Base-by-base conservation (phyloP, 2,888 invertebrate species). In the Epirrita christyi region DNA sequence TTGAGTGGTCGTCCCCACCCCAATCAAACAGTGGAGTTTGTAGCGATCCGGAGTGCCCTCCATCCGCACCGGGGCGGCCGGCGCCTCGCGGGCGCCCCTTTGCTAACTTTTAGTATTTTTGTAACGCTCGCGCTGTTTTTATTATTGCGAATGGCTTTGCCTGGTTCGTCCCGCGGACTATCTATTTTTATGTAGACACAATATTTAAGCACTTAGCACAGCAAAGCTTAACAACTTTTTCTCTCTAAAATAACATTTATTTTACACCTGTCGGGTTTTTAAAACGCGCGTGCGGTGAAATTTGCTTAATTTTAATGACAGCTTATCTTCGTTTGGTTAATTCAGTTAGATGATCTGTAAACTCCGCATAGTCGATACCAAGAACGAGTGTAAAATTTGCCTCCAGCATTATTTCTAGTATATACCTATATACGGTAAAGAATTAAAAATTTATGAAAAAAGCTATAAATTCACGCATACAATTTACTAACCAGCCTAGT, bases 81-180 rank as follows among this genome's bases (percentile, higher is more conserved):
- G 78, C 83, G 84, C 82, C 85, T 80, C 79, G 76, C 76, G 81
- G 85, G 74, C 81, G 79, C 75, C 77, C 74, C 68, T 60, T 72
- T 72, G 73, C 81, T 82, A 87, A 85, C 85, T 87, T 88, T 86
- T 87, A 86, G 87, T 88, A 85, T 87, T 86, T 83, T 84, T 83
- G 81, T 82, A 83, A 76, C 77, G 75, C 75, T 72, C 70, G 73
- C 77, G 78, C 78, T 83, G 80, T 83, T 86, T 83, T 85, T 85
- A 83, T 83, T 81, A 80, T 80, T 66, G 75, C 68, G 73, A 83
- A 85, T 77, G 73, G 76, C 77, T 77, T 78, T 70, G 75, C 73
- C 73, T 74, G 72, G 74, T 73, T 63, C 71, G 69, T 74, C 71
- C 71, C 68, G 61, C 70, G 69, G 67, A 72, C 70, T 67, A 66